Evolutionary conservation across 2,797 vertebrate genomes (phyloP).

Genomic region (Poeciliopsis gracilis): DNA sequence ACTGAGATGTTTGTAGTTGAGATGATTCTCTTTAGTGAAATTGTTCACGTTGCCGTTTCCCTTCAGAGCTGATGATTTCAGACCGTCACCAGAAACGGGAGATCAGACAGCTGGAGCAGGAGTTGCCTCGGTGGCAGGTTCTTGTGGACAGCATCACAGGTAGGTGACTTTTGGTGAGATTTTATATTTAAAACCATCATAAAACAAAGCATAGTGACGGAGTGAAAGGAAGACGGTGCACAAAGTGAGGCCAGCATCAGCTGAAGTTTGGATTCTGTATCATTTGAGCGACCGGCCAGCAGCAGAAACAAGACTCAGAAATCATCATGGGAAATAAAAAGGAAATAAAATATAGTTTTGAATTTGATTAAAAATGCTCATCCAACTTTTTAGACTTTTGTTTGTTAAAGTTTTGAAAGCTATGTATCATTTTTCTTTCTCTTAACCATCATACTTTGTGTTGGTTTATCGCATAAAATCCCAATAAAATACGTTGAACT

Average conservation of each 20-base stretch:
- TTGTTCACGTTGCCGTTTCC: not conserved
- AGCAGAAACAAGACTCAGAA: not conserved
- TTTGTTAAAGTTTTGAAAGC: not conserved
- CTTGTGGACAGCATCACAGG: slow-evolving; percentile 96
- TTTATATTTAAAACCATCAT: not conserved
- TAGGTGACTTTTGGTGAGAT: slow-evolving; percentile 39
- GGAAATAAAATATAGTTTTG: not conserved
- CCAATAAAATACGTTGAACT: not conserved
- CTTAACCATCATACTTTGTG: not conserved
- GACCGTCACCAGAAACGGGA: slow-evolving; percentile 95
- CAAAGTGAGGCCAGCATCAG: not conserved
- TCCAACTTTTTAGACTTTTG: not conserved
- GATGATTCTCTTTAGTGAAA: not conserved
- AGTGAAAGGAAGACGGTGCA: not conserved
- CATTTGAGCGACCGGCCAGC: not conserved
- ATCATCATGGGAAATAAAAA: not conserved
- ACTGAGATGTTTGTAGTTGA: not conserved
- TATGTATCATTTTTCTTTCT: not conserved
- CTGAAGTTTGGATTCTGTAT: not conserved
- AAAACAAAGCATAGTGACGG: no score
- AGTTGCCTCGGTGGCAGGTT: slow-evolving; percentile 95
- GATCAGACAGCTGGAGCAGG: slow-evolving; percentile 94
- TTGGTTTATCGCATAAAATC: not conserved
- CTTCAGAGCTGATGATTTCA: slow-evolving; percentile 91
- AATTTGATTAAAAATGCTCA: not conserved